These are phyloP conservation scores for Rhamphomyia laevipes DNA, from an alignment of 2,888 invertebrate genomes.

Conservation along the genomic window DNA sequence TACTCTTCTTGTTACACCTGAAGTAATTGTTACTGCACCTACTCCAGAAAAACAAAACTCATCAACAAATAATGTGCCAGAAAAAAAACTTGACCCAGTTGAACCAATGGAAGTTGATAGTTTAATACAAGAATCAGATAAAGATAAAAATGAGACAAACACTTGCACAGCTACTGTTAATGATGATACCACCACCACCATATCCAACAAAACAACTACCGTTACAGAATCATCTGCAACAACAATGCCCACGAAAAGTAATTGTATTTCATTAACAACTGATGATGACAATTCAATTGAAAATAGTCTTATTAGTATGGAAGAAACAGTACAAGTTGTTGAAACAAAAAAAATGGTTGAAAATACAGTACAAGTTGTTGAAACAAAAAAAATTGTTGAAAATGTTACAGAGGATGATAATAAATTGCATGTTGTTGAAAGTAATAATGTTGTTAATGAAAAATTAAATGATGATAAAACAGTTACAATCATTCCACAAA, in stretches of 20 bases:
- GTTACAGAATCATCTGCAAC: not conserved
- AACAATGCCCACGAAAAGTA: slow-evolving; percentile 2
- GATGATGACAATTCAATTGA: slow-evolving; percentile 7
- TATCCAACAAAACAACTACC: not conserved
- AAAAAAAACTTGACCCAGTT: slow-evolving; percentile 17
- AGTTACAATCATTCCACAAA: too few relatives aligned
- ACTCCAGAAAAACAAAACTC: slow-evolving; percentile 6
- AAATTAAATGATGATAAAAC: too few relatives aligned
- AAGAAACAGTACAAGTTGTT: too few relatives aligned
- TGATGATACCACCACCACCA: too few relatives aligned
- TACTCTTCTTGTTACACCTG: not conserved
- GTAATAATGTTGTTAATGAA: slow-evolving; percentile 10
- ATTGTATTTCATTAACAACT: not conserved
- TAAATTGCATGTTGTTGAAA: slow-evolving; percentile 13
- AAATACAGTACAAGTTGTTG: slow-evolving; percentile 8
- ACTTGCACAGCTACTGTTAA: too few relatives aligned
- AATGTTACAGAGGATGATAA: slow-evolving; percentile 11
- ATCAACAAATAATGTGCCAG: slow-evolving; percentile 2
- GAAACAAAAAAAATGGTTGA: slow-evolving; percentile 9
- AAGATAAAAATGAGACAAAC: too few relatives aligned
- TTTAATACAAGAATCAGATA: slow-evolving; percentile 19
- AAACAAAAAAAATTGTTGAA: slow-evolving; percentile 5
- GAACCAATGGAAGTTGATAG: slow-evolving; percentile 35
- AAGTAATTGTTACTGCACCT: slow-evolving; percentile 19
- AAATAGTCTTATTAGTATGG: slow-evolving; percentile 7